phyloP scores from a whole-genome alignment of 2,113 vertebrate species.

The Ploceus nigricollis region DNA sequence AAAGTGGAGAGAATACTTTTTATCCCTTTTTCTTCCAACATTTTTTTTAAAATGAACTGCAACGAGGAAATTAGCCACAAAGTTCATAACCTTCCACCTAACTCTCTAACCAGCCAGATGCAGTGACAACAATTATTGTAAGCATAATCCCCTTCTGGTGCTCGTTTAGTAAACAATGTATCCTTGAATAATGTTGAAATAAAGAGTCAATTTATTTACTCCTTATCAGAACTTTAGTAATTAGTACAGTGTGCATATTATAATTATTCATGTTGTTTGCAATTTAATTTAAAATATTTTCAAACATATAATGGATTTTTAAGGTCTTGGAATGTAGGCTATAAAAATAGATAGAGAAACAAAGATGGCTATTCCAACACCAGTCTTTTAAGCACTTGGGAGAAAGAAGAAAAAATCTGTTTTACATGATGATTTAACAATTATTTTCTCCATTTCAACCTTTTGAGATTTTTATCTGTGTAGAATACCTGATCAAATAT shows the following conservation, averaged over 20 bases:
- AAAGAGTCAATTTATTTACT: neutral
- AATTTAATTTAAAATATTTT: conserved; percentile 25
- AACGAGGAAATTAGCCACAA: neutral
- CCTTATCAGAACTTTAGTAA: neutral
- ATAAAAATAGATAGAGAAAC: neutral
- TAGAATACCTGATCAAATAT: neutral
- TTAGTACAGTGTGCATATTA: neutral
- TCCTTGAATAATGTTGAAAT: neutral
- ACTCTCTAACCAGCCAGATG: neutral
- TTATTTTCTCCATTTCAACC: neutral
- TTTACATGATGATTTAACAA: neutral
- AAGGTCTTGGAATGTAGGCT: neutral
- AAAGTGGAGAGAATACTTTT: neutral
- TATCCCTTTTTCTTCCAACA: neutral
- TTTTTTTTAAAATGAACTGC: neutral
- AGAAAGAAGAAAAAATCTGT: neutral
- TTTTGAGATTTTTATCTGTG: neutral
- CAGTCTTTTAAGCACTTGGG: neutral
- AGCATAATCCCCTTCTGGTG: neutral
- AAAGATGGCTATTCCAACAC: neutral
- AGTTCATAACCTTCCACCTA: neutral
- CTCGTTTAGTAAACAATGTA: neutral
- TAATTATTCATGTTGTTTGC: neutral
- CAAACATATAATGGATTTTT: neutral
- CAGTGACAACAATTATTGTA: neutral